phyloP scores from a whole-genome alignment of 2,888 invertebrate genomes.

The Chymomyza caudatula region DNA sequence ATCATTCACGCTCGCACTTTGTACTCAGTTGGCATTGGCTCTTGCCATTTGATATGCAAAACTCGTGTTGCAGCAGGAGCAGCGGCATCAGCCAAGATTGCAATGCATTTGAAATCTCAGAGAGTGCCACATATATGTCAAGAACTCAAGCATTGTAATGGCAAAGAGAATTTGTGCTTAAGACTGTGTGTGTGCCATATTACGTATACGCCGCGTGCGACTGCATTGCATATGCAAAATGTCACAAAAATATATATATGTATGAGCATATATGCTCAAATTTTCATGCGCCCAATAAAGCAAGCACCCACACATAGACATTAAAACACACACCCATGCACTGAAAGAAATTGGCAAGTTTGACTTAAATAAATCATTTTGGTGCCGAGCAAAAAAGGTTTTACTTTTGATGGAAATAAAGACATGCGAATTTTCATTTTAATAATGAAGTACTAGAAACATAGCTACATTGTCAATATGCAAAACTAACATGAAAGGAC shows the following conservation, averaged over 20 bases:
- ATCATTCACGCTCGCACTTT: background rate
- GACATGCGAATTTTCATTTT: too few relatives aligned
- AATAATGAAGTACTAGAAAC: too few relatives aligned
- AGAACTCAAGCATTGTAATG: constrained; percentile 12
- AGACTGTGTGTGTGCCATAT: constrained; percentile 22
- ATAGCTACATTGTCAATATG: too few relatives aligned
- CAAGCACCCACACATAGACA: constrained; percentile 4
- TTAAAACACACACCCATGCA: background rate
- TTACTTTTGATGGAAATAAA: too few relatives aligned
- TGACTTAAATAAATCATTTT: too few relatives aligned
- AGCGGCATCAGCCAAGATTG: background rate
- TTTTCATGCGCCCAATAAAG: constrained; percentile 53
- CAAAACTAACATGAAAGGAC: too few relatives aligned
- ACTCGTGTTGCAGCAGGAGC: constrained; percentile 28
- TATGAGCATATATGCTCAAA: constrained; percentile 25
- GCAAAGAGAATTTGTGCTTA: constrained; percentile 3
- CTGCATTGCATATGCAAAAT: constrained; percentile 42
- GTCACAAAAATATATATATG: constrained; percentile 4
- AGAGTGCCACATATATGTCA: constrained; percentile 59
- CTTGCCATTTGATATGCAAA: constrained; percentile 49
- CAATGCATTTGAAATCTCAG: constrained; percentile 53
- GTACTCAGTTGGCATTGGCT: constrained; percentile 1
- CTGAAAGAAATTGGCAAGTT: background rate
- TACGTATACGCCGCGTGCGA: constrained; percentile 47
- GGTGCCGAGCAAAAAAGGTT: too few relatives aligned